Evolutionary conservation across 2,113 vertebrate genomes (phyloP).

Genomic region (Electrona antarctica): DNA sequence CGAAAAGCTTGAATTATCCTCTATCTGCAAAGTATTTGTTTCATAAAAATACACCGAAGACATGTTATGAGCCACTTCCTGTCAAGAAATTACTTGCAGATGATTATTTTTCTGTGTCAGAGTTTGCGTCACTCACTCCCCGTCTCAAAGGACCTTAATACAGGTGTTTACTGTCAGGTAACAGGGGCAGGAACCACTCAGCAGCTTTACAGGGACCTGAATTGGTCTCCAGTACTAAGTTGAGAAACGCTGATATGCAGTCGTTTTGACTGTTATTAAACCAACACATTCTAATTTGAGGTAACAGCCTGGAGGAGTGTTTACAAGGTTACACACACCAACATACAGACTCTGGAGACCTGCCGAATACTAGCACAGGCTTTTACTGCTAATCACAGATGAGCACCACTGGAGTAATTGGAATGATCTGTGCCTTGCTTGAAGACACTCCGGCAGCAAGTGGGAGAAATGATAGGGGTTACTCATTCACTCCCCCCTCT

Average conservation of each 20-base stretch:
- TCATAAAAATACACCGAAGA: too few species aligned
- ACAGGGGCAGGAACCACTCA: conserved; percentile 26
- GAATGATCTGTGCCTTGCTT: not conserved
- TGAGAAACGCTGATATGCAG: conserved; percentile 46
- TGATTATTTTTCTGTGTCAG: too few species aligned
- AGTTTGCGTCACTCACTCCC: too few species aligned
- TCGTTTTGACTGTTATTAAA: conserved; percentile 48
- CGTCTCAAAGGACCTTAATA: conserved; percentile 3
- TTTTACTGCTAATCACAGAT: not conserved
- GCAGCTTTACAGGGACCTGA: conserved; percentile 3
- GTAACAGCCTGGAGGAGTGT: conserved; percentile 25
- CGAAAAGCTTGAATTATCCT: too few species aligned
- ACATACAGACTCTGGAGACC: conserved; percentile 4
- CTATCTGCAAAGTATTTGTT: too few species aligned
- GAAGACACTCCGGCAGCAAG: not conserved
- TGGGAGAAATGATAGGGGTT: not conserved
- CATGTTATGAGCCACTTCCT: too few species aligned
- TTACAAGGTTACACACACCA: not conserved
- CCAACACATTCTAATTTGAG: conserved; percentile 37
- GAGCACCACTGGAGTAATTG: not conserved
- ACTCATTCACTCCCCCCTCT: not conserved
- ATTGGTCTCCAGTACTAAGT: conserved; percentile 19
- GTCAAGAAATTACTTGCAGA: too few species aligned
- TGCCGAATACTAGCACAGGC: not conserved
- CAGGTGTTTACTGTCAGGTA: conserved; percentile 30